Evolutionary conservation across 2,888 invertebrate genomes (phyloP).

Genomic region (Chamaedrilus cognettii): DNA sequence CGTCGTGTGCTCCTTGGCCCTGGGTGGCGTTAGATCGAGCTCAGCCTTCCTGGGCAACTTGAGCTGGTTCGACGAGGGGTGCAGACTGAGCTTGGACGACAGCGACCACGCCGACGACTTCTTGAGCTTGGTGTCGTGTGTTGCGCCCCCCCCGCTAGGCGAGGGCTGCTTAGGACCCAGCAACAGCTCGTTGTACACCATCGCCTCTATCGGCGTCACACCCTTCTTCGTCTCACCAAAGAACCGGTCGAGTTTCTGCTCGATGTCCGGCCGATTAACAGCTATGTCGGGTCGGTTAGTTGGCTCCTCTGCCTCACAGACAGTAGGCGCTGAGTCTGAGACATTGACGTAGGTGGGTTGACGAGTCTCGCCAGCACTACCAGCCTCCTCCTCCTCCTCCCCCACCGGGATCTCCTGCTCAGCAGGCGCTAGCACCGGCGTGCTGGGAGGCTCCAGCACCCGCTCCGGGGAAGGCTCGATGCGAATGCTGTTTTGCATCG

Average conservation of each 20-base stretch:
- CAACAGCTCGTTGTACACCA: neutral
- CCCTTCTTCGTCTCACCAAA: conserved; percentile 2
- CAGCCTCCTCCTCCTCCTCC: neutral
- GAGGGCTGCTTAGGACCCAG: neutral
- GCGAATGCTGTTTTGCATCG: neutral
- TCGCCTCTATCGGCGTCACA: neutral
- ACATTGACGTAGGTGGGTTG: neutral
- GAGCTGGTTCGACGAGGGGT: neutral
- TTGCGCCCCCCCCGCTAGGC: neutral
- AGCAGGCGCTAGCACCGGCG: neutral
- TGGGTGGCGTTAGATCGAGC: neutral
- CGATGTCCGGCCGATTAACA: neutral
- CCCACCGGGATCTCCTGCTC: neutral
- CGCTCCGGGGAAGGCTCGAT: conserved; percentile 4
- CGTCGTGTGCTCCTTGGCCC: neutral
- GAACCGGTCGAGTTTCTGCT: neutral
- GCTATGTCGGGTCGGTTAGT: no score
- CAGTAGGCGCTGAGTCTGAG: neutral
- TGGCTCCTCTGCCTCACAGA: neutral
- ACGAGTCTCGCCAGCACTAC: no score
- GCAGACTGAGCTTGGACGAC: neutral
- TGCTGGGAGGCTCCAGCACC: neutral
- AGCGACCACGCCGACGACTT: conserved; percentile 2
- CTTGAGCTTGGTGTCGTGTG: neutral
- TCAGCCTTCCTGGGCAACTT: neutral